Percentiles rank a stretch among this genome's conserved stretches.
Conservation (phyloP, 2,113 vertebrate species). For the Pogona vitticeps region DNA sequence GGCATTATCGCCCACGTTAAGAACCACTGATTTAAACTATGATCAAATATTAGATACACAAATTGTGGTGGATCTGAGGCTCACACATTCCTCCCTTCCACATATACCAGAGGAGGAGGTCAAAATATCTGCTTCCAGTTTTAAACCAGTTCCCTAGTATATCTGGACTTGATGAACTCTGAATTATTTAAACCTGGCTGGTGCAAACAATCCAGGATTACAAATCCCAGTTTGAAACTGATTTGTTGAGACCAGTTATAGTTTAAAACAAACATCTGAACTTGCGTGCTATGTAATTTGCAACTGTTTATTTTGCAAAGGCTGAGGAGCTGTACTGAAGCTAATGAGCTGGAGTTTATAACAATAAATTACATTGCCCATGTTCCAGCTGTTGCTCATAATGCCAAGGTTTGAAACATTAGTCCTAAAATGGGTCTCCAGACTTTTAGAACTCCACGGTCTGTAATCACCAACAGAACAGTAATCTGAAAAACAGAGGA, state of each 20-base stretch:
- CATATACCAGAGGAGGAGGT: not conserved
- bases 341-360: slow-evolving; percentile 40
- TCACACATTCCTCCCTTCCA: not conserved
- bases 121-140: not conserved
- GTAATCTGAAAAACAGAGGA: slow-evolving; percentile 47
- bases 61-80: not conserved
- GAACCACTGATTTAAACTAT: too few relatives aligned
- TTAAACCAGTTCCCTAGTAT: not conserved
- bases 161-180: not conserved
- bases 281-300: not conserved
- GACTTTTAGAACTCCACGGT: slow-evolving; percentile 57
- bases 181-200: not conserved
- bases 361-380: not conserved
- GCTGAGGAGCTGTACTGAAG: slow-evolving; percentile 15
- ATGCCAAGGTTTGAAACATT: slow-evolving; percentile 58
- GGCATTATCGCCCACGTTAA: too few relatives aligned
- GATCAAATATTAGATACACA: too few relatives aligned
- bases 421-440: slow-evolving; percentile 54
- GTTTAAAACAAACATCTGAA: not conserved
- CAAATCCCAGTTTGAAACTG: not conserved
- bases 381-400: slow-evolving; percentile 57
- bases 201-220: not conserved
- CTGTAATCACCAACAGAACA: slow-evolving; percentile 54
- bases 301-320: not conserved
- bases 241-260: not conserved